Evolutionary conservation across 2,797 vertebrate species (phyloP).

Genomic region (Euthynnus affinis): DNA sequence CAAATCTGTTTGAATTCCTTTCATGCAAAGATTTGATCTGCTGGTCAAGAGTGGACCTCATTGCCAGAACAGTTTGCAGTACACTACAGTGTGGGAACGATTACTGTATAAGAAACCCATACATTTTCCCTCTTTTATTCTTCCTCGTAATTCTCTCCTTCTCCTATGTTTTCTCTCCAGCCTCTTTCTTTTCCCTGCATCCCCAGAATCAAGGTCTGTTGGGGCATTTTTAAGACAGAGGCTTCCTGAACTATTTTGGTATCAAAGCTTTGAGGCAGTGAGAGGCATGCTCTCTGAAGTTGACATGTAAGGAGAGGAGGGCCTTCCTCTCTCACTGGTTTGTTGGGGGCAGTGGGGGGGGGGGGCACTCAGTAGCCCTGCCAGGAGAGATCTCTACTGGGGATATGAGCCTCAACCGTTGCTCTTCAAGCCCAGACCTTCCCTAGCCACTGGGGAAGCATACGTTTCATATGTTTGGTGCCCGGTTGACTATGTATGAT

Average conservation of each 20-base stretch:
- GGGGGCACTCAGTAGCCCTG: conserved; percentile 68
- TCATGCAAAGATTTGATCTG: conserved; percentile 9
- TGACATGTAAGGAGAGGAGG: conserved; percentile 84
- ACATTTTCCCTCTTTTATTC: conserved; percentile 8
- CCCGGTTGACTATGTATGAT: conserved; percentile 33
- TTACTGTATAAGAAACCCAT: conserved; percentile 2
- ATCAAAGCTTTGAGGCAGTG: conserved; percentile 87
- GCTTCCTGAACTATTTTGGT: conserved; percentile 88
- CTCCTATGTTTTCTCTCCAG: conserved; percentile 57
- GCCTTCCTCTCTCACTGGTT: conserved; percentile 70
- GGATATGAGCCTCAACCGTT: conserved; percentile 70
- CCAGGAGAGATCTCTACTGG: conserved; percentile 70
- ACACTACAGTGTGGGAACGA: conserved; percentile 17
- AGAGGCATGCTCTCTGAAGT: conserved; percentile 88
- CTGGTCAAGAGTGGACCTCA: conserved; percentile 2
- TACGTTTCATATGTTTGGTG: conserved; percentile 52
- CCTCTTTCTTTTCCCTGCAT: conserved; percentile 60
- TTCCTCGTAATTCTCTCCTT: conserved; percentile 34
- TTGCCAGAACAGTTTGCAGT: conserved; percentile 10
- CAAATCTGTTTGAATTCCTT: conserved; percentile 6
- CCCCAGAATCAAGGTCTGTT: conserved; percentile 76
- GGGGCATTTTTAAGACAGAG: conserved; percentile 86
- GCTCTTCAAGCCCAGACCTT: conserved; percentile 63
- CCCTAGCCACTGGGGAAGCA: conserved; percentile 43
- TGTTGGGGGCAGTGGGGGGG: conserved; percentile 52